Evolutionary conservation across 2,797 vertebrate genomes (phyloP).

Genomic region (Perodicticus potto): DNA sequence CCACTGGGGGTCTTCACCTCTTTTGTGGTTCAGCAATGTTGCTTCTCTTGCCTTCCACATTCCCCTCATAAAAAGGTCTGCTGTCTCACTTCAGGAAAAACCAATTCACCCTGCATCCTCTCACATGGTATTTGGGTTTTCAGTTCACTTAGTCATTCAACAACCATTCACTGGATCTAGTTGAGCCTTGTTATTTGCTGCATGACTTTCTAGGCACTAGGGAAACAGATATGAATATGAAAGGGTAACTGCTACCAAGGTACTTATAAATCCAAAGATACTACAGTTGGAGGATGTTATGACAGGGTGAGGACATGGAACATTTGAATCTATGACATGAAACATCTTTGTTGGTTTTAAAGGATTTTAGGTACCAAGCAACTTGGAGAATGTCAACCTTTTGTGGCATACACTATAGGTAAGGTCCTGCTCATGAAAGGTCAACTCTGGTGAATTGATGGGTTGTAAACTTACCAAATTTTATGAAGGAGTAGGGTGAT

Average conservation of each 20-base stretch:
- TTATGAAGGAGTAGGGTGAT: neutral
- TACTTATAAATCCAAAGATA: neutral
- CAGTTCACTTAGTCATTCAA: constrained; percentile 14
- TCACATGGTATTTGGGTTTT: neutral
- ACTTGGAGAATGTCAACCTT: neutral
- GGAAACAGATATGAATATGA: neutral
- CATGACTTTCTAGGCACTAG: neutral
- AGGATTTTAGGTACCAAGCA: neutral
- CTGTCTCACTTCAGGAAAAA: neutral
- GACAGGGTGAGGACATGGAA: neutral
- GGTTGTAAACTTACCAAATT: neutral
- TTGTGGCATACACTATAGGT: neutral
- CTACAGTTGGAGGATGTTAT: neutral
- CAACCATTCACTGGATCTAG: neutral
- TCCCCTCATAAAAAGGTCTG: neutral
- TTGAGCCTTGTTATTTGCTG: neutral
- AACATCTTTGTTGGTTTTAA: neutral
- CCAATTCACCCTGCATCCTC: neutral
- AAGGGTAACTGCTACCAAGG: neutral
- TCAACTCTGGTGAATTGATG: neutral
- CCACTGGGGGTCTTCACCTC: neutral
- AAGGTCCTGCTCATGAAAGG: neutral
- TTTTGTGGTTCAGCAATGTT: neutral
- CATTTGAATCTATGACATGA: neutral
- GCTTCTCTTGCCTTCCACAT: neutral